Percentiles rank a stretch among this genome's conserved stretches.
These are phyloP conservation scores for Echiichthys vipera DNA, from an alignment of 2,797 vertebrate genomes.

Conservation along the genomic window DNA sequence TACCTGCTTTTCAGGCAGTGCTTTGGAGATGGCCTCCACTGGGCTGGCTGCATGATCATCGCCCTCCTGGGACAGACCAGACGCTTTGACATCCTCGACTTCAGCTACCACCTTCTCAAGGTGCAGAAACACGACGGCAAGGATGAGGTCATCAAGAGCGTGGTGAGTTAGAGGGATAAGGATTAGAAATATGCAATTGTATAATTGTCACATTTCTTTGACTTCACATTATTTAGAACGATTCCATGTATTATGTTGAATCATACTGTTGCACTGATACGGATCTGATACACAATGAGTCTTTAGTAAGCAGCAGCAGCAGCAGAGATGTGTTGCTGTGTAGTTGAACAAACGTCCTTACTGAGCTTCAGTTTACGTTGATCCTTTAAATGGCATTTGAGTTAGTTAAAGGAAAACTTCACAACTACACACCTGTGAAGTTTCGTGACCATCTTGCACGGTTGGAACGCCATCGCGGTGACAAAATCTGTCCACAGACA, in stretches of 20 bases:
- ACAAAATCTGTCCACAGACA: too few species aligned
- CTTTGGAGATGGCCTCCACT: constrained; percentile 97
- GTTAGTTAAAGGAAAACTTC: too few species aligned
- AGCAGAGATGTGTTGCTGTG: too few species aligned
- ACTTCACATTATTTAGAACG: too few species aligned
- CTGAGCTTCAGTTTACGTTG: background rate
- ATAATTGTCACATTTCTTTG: background rate
- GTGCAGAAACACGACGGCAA: constrained; percentile 99
- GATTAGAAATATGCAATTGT: background rate
- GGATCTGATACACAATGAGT: background rate
- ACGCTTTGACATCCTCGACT: constrained; percentile 96
- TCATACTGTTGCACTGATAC: background rate
- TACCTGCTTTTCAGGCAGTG: constrained; percentile 88
- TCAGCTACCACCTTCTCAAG: constrained; percentile 98
- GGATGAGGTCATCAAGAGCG: constrained; percentile 97
- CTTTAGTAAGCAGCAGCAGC: background rate
- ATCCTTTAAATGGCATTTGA: too few species aligned
- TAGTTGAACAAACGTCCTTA: background rate
- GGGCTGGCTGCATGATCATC: constrained; percentile 99
- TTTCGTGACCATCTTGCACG: too few species aligned
- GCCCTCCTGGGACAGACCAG: constrained; percentile 94
- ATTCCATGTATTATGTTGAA: too few species aligned
- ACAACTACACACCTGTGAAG: too few species aligned
- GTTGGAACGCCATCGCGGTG: too few species aligned
- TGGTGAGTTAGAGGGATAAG: constrained; percentile 85